Conservation (phyloP, 2,888 invertebrate species). For the Altica lythri region DNA sequence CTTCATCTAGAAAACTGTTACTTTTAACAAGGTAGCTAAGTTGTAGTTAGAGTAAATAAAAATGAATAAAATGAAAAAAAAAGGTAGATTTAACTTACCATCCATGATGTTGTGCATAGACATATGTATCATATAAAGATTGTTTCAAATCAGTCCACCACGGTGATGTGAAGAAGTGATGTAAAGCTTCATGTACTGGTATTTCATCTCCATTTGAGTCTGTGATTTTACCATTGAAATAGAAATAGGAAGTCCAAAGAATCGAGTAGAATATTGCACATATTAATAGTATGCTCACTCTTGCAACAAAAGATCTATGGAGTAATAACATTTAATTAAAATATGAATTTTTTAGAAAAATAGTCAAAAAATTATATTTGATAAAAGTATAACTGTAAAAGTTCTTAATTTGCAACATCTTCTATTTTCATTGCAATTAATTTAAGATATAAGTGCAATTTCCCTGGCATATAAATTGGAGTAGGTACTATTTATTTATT, state of each 20-base stretch:
- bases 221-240: slow-evolving; percentile 85
- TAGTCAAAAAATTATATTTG: too few species aligned
- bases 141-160: slow-evolving; percentile 85
- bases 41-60: too few species aligned
- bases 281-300: slow-evolving; percentile 64
- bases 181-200: slow-evolving; percentile 83
- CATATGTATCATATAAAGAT: slow-evolving; percentile 73
- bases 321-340: too few species aligned
- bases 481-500: too few species aligned
- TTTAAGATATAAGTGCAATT: too few species aligned
- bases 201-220: slow-evolving; percentile 81
- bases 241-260: slow-evolving; percentile 79
- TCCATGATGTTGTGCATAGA: slow-evolving; percentile 82
- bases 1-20: too few species aligned
- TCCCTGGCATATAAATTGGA: too few species aligned
- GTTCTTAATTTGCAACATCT: too few species aligned
- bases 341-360: too few species aligned
- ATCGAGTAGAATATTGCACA: slow-evolving; percentile 72
- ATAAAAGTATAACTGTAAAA: too few species aligned
- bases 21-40: too few species aligned
- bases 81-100: slow-evolving; percentile 61
- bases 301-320: slow-evolving; percentile 48
- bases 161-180: slow-evolving; percentile 88
- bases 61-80: not conserved
- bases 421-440: too few species aligned